phyloP scores from a whole-genome alignment of 2,113 vertebrate species.

The Cynocephalus volans region DNA sequence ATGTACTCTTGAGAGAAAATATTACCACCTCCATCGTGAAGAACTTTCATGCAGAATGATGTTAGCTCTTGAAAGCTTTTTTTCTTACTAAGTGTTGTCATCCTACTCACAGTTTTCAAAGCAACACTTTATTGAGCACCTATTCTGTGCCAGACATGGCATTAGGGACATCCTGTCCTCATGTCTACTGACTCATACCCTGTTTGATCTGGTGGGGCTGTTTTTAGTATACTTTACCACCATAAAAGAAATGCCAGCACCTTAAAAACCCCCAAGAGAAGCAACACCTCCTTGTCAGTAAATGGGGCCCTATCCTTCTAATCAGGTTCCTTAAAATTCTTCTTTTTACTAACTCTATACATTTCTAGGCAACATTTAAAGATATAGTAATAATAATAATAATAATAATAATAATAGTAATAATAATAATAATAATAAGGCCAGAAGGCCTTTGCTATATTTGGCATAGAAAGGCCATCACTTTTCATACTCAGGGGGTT shows the following conservation, averaged over 20 bases:
- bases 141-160: background rate
- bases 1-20: background rate
- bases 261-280: constrained; percentile 5
- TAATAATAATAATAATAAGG: no score
- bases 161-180: background rate
- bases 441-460: constrained; percentile 60
- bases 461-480: constrained; percentile 64
- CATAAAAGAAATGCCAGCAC: constrained; percentile 9
- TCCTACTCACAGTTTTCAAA: background rate
- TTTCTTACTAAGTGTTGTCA: background rate
- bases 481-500: constrained; percentile 15
- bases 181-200: constrained; percentile 53
- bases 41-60: background rate
- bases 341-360: constrained; percentile 56
- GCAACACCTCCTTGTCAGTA: background rate
- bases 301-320: background rate
- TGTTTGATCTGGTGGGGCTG: background rate
- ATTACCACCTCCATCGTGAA: background rate
- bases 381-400: background rate
- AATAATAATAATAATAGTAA: no score
- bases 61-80: background rate
- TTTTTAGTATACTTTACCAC: constrained; percentile 51
- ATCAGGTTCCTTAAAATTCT: constrained; percentile 30
- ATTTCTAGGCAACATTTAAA: constrained; percentile 71
- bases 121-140: constrained; percentile 39